These are phyloP conservation scores for Trematomus bernacchii DNA, from an alignment of 2,797 vertebrate species.

Conservation along the genomic window DNA sequence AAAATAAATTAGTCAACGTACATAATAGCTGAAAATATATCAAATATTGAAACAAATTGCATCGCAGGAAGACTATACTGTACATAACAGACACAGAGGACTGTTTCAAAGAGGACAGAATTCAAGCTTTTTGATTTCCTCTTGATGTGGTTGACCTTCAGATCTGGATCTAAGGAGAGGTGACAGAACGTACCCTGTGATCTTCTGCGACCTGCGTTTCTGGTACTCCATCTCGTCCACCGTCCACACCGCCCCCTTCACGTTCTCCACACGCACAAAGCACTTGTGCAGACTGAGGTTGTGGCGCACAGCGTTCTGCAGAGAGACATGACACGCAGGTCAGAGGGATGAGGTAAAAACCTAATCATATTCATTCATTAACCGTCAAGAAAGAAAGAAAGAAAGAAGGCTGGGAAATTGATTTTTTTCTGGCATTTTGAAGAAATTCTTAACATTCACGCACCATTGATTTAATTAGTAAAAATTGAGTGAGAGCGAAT, in stretches of 20 bases:
- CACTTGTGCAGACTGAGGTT: constrained; percentile 99
- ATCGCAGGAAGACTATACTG: neutral
- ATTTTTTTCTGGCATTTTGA: constrained; percentile 70
- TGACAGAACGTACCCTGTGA: constrained; percentile 91
- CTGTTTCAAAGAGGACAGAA: constrained; percentile 1
- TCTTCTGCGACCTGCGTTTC: constrained; percentile 99
- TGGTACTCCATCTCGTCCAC: constrained; percentile 99
- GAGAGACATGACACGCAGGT: constrained; percentile 70
- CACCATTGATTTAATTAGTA: constrained; percentile 86
- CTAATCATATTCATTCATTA: constrained; percentile 66
- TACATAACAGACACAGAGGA: neutral
- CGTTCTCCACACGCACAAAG: constrained; percentile 99
- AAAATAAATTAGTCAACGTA: neutral
- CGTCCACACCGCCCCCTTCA: constrained; percentile 99
- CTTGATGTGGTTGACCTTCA: constrained; percentile 13
- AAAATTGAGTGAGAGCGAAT: constrained; percentile 81
- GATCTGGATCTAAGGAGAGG: constrained; percentile 17
- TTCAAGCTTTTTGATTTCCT: constrained; percentile 4
- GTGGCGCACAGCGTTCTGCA: constrained; percentile 98
- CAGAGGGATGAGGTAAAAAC: constrained; percentile 60
- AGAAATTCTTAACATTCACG: constrained; percentile 82
- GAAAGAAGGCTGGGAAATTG: constrained; percentile 56
- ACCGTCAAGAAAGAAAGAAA: constrained; percentile 35
- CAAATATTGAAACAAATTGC: neutral
- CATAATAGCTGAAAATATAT: neutral